Evolutionary conservation across 2,113 vertebrate genomes (phyloP).

Genomic region (Alexandromys fortis): DNA sequence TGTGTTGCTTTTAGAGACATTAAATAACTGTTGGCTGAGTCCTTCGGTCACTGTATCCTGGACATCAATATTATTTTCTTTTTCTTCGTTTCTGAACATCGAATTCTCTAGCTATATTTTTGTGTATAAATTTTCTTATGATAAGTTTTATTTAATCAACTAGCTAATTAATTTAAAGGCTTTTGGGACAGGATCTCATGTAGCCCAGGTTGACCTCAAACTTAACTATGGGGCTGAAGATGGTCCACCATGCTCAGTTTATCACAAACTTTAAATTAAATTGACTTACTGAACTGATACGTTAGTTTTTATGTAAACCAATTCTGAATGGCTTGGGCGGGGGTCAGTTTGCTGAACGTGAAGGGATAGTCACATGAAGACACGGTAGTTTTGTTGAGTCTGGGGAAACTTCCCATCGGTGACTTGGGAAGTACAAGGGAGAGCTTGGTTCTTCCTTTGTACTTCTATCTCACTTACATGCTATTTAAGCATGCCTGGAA

Average conservation of each 20-base stretch:
- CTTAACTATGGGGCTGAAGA: background rate
- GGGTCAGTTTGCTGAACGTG: background rate
- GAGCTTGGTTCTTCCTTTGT: background rate
- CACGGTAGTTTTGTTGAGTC: background rate
- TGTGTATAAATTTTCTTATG: background rate
- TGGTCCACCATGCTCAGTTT: background rate
- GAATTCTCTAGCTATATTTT: background rate
- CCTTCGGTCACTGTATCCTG: background rate
- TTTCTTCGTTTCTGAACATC: background rate
- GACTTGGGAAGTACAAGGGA: background rate
- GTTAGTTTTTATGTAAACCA: background rate
- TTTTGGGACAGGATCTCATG: background rate
- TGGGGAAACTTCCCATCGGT: background rate
- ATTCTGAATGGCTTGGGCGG: background rate
- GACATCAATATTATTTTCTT: background rate
- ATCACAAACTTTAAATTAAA: background rate
- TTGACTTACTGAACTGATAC: background rate
- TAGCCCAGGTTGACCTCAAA: background rate
- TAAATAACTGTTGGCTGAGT: background rate
- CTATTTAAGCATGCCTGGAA: background rate
- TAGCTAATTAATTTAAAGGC: background rate
- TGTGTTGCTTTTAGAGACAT: background rate
- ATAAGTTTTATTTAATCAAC: background rate
- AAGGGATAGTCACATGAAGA: background rate
- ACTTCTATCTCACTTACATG: background rate